Percentiles rank a stretch among this genome's conserved stretches.
Conservation (phyloP, 2,888 invertebrate species). For the Gastracanthus pulcherrimus region DNA sequence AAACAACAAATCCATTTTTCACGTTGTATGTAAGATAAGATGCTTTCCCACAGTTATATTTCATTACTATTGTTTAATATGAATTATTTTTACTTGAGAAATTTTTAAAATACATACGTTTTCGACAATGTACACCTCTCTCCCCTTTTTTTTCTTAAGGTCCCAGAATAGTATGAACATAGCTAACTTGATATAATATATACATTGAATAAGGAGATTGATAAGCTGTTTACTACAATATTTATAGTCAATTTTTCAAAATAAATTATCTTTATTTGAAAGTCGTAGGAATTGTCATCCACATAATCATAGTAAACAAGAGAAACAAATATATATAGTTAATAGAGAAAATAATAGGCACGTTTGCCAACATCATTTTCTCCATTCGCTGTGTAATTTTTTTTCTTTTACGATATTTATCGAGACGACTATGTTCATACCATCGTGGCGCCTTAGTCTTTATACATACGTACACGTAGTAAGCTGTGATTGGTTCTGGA, state of each 20-base stretch:
- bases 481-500: constrained; percentile 72
- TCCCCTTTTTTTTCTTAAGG: constrained; percentile 51
- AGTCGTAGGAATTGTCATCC: not conserved
- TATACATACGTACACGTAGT: constrained; percentile 63
- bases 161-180: not conserved
- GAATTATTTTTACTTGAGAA: constrained; percentile 42
- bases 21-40: constrained; percentile 40
- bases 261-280: not conserved
- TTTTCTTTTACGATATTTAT: not conserved
- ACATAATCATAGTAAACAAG: not conserved
- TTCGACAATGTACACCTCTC: constrained; percentile 56
- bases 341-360: not conserved
- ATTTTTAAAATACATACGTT: constrained; percentile 50
- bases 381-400: not conserved
- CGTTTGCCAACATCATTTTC: not conserved
- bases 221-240: not conserved
- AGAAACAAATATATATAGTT: not conserved
- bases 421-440: not conserved
- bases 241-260: not conserved
- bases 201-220: not conserved
- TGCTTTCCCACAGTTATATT: constrained; percentile 34
- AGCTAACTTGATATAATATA: not conserved
- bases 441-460: constrained; percentile 45
- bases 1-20: constrained; percentile 49
- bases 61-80: constrained; percentile 28